phyloP scores from a whole-genome alignment of 2,113 vertebrate species.

The Sorex araneus region DNA sequence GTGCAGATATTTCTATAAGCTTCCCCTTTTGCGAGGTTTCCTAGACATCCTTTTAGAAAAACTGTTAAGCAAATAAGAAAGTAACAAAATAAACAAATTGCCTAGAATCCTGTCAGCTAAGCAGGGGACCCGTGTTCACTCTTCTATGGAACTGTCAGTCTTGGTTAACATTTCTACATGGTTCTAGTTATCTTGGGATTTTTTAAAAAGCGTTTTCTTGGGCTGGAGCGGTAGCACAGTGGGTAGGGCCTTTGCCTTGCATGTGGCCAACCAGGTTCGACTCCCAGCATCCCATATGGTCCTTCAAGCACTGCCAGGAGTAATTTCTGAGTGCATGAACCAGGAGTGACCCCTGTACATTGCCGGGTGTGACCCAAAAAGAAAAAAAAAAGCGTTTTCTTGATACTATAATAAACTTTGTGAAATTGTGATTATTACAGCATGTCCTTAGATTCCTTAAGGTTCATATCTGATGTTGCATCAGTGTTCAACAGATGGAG shows the following conservation, averaged over 20 bases:
- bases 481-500: background rate
- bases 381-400: background rate
- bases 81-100: background rate
- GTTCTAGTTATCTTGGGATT: background rate
- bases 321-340: too few species aligned
- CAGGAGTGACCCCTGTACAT: too few species aligned
- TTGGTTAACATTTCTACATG: background rate
- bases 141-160: background rate
- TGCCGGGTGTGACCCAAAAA: too few species aligned
- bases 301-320: too few species aligned
- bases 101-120: background rate
- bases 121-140: background rate
- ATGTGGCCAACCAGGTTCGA: too few species aligned
- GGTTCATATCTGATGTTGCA: background rate
- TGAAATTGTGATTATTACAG: background rate
- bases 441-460: background rate
- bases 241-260: too few species aligned
- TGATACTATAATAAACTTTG: background rate
- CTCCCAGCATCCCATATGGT: too few species aligned
- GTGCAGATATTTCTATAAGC: conserved; percentile 27
- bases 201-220: background rate
- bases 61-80: conserved; percentile 7
- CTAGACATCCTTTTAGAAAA: background rate
- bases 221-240: too few species aligned
- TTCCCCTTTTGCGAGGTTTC: conserved; percentile 46